A percentile compares a stretch with the other conserved stretches of the same genome.
Conservation (phyloP, 2,797 vertebrate genomes). For the Cygnus olor region DNA sequence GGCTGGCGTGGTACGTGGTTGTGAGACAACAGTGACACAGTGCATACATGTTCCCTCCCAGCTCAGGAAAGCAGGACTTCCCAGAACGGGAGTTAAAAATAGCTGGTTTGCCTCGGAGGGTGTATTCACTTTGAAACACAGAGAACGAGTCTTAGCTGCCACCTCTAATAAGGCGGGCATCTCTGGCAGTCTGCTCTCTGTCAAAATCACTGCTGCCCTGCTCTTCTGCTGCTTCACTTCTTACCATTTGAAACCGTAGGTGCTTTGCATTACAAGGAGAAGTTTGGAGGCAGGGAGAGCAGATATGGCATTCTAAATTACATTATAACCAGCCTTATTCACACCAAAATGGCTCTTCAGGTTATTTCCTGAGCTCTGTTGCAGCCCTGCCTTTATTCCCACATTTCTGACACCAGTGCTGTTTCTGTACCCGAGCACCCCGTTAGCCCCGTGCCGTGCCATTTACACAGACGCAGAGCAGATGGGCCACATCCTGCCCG, state of each 20-base stretch:
- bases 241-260: background rate
- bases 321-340: background rate
- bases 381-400: background rate
- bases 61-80: background rate
- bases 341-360: background rate
- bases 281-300: background rate
- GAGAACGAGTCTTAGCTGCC: background rate
- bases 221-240: background rate
- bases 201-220: background rate
- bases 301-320: background rate
- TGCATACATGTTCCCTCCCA: background rate
- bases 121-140: background rate
- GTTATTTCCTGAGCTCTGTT: background rate
- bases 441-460: background rate
- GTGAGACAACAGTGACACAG: background rate
- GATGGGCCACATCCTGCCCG: background rate
- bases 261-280: background rate
- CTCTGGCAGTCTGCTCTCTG: background rate
- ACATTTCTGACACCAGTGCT: background rate
- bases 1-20: background rate
- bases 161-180: background rate
- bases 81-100: conserved; percentile 30
- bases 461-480: too few species aligned
- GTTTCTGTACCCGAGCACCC: background rate
- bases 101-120: conserved; percentile 10